Evolutionary conservation across 2,888 invertebrate genomes (phyloP).

Genomic region (Hirtodrosophila alboralis): DNA sequence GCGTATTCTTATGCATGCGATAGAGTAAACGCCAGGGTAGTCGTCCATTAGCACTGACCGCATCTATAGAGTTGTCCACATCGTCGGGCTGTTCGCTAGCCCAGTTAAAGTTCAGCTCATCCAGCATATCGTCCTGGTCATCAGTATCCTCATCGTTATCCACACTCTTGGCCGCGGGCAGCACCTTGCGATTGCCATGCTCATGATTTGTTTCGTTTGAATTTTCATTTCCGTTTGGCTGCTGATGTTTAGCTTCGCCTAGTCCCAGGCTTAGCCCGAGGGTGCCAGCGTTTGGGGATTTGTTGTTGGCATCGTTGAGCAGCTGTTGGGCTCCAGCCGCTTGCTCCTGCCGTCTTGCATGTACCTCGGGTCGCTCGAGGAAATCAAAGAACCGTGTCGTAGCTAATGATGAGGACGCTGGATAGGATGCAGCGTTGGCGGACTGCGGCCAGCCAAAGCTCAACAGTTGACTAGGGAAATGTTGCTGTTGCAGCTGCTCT

Average conservation of each 20-base stretch:
- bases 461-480: conserved; percentile 65
- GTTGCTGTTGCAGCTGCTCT: conserved; percentile 61
- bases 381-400: conserved; percentile 63
- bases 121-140: conserved; percentile 29
- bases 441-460: conserved; percentile 59
- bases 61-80: conserved; percentile 25
- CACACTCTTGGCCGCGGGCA: conserved; percentile 38
- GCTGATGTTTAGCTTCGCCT: conserved; percentile 50
- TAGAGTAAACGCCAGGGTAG: conserved; percentile 81
- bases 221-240: conserved; percentile 71
- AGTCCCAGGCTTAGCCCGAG: conserved; percentile 27
- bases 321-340: conserved; percentile 35
- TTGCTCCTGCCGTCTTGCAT: conserved; percentile 22
- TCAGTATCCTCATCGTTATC: conserved; percentile 25
- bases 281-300: conserved; percentile 58
- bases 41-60: conserved; percentile 54
- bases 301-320: conserved; percentile 66
- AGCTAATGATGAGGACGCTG: conserved; percentile 27
- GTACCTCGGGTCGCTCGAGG: conserved; percentile 49
- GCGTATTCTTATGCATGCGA: conserved; percentile 80
- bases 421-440: conserved; percentile 11
- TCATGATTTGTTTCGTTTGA: conserved; percentile 71
- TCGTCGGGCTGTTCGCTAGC: conserved; percentile 42
- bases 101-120: conserved; percentile 48
- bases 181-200: conserved; percentile 47